Percentiles rank a stretch among this genome's conserved stretches.
Conservation (phyloP, 2,797 vertebrate genomes). For the Lepilemur septentrionalis region DNA sequence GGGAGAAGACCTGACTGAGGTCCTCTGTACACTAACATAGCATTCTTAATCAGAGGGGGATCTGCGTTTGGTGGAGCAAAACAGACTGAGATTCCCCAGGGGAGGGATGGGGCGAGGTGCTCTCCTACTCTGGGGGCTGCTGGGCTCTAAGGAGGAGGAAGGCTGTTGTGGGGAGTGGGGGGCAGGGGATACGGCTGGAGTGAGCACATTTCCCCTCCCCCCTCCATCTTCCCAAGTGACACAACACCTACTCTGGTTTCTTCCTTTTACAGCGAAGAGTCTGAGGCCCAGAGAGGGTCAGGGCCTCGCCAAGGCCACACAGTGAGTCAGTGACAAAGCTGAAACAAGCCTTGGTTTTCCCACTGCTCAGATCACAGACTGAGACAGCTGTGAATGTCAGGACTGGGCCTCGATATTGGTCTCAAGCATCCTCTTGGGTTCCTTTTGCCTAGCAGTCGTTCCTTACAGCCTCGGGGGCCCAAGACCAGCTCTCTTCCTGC, state of each 20-base stretch:
- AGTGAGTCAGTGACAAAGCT: neutral
- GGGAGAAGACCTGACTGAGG: no score
- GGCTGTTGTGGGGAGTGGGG: rapidly evolving
- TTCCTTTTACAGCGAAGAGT: neutral
- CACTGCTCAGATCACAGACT: rapidly evolving
- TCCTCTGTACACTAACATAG: neutral
- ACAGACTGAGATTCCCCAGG: neutral
- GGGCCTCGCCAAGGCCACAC: neutral
- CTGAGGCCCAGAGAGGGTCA: neutral
- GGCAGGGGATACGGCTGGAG: neutral
- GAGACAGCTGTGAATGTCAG: neutral
- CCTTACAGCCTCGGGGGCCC: neutral
- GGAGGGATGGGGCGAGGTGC: rapidly evolving
- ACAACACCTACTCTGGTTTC: neutral
- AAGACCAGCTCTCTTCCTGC: neutral
- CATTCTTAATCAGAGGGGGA: neutral
- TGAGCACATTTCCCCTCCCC: no score
- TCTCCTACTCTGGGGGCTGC: neutral
- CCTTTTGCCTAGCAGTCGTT: neutral
- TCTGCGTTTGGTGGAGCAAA: neutral
- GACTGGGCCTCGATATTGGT: rapidly evolving
- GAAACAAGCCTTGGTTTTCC: neutral
- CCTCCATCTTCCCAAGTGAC: no score
- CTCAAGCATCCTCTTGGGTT: neutral
- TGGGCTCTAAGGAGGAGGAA: neutral